Evolutionary conservation across 2,113 vertebrate genomes (phyloP).

Genomic region (Platysteira castanea): DNA sequence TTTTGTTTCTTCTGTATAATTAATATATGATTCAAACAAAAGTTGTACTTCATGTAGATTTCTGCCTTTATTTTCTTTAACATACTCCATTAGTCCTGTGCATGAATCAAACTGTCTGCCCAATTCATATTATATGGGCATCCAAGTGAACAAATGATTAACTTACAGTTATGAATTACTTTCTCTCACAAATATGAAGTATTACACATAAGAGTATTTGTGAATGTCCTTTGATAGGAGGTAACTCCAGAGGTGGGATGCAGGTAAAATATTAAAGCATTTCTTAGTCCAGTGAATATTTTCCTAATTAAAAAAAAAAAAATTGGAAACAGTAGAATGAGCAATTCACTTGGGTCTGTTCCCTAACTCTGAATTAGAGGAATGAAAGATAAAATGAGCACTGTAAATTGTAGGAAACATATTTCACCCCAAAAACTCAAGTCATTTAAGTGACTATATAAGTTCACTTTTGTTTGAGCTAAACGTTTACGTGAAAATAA

Average conservation of each 20-base stretch:
- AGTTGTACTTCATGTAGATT: background rate
- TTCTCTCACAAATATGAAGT: background rate
- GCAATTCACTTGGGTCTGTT: background rate
- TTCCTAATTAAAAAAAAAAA: background rate
- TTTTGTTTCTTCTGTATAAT: constrained; percentile 55
- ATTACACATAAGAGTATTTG: background rate
- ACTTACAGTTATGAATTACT: background rate
- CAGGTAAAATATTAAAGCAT: background rate
- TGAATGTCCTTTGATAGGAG: background rate
- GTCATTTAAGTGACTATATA: background rate
- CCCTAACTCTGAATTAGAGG: background rate
- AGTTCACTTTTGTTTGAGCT: background rate
- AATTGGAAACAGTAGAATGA: background rate
- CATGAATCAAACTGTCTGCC: background rate
- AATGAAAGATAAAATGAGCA: background rate
- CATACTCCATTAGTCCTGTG: constrained; percentile 56
- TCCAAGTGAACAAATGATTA: constrained; percentile 58
- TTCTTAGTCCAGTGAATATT: background rate
- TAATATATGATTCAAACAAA: constrained; percentile 19
- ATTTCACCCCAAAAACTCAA: background rate
- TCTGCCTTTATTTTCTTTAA: constrained; percentile 49
- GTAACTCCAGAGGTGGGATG: background rate
- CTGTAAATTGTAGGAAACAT: background rate
- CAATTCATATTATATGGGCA: background rate
- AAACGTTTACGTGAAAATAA: background rate